phyloP scores from a whole-genome alignment of 2,113 vertebrate species.

The Dromaius novaehollandiae region DNA sequence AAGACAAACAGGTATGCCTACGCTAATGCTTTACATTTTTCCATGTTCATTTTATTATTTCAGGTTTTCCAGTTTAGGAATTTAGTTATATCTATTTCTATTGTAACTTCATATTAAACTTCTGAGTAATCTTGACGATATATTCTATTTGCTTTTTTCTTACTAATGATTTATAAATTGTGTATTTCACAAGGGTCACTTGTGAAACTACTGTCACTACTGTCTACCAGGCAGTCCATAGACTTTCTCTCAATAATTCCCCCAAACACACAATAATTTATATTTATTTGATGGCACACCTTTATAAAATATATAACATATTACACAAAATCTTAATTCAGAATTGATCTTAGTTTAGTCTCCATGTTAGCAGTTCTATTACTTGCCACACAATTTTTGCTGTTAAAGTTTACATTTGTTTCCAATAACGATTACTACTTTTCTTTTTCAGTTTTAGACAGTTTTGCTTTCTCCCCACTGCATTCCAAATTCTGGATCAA shows the following conservation, averaged over 20 bases:
- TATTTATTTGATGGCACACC: neutral
- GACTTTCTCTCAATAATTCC: neutral
- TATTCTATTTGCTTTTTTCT: neutral
- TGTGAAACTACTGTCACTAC: neutral
- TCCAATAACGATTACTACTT: neutral
- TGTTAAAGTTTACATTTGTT: neutral
- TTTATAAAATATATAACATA: neutral
- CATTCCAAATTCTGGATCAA: neutral
- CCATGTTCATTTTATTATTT: neutral
- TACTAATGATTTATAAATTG: neutral
- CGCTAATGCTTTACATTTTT: neutral
- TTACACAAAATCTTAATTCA: neutral
- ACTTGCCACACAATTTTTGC: neutral
- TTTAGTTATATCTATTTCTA: neutral
- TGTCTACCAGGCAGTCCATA: neutral
- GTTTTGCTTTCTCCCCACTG: neutral
- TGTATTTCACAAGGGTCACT: neutral
- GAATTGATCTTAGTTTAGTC: neutral
- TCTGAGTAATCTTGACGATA: neutral
- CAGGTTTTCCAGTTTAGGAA: neutral
- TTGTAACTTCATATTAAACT: neutral
- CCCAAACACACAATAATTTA: neutral
- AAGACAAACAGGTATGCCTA: neutral
- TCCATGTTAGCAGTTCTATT: neutral
- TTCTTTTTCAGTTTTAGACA: neutral